Evolutionary conservation across 2,797 vertebrate genomes (phyloP), one percentile per base, ranked within the genome.

Genomic region (Chrosomus eos): DNA sequence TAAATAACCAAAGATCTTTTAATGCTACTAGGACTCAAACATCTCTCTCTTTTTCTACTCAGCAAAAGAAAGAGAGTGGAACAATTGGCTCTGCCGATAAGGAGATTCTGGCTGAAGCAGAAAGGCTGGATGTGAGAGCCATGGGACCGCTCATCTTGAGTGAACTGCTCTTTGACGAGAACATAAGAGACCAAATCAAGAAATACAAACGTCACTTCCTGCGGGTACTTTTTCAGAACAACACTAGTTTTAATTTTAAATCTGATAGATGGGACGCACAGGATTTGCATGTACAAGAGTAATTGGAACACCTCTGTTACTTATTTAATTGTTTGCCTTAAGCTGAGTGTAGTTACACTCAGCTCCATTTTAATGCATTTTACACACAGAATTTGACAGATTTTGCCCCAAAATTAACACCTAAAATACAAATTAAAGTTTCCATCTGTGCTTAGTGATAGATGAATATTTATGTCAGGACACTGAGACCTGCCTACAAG

Each of bases 131-230:
- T 84, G 97, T 99, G 58, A 98, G 96, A 92, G 96, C 97, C 84
- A 98, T 98, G 97, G 98, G 97, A 38, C 97, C 97, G 0, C 95
- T 99, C 78, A 98, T 99, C 90, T 94, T 99, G 89, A 99, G 97
- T 26, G 98, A 99, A 94, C 96, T 99, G 91, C 97, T 99, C 80
- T 98, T 99, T 53, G 94, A 98, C 0, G 97, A 97, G 88, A 99
- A 98, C 93, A 98, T 99, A 81, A 95, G 98, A 11, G 98, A 99
- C 55, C 98, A 99, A 92, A 97, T 98, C 87, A 96, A 97, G 94
- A 99, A 98, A 92, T 99, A 98, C 90, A 97, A 97, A 71, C 96
- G 96, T 82, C 97, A 99, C 92, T 99, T 99, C 93, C 95, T 98
- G 89, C 93, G 98, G 87, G 98, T 99, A 92, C 93, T 97, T 66